A percentile compares a stretch with the other conserved stretches of the same genome.
Evolutionary conservation across 1,140 invertebrate species (phyloP).

Genomic region (Brachionus plicatilis): DNA sequence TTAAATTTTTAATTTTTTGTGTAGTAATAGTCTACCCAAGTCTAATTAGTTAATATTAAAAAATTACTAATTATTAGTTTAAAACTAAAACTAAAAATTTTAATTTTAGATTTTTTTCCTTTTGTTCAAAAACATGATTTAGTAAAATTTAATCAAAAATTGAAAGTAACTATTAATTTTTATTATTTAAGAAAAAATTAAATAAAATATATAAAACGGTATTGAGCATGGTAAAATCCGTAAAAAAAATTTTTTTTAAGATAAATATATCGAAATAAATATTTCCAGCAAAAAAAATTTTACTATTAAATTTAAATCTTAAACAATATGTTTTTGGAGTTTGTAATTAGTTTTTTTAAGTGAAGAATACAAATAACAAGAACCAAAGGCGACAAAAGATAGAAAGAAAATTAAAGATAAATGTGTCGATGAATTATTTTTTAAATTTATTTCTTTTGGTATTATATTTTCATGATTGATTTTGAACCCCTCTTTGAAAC

Average conservation of each 20-base stretch:
- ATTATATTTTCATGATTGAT: background rate
- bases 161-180: background rate
- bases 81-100: background rate
- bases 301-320: background rate
- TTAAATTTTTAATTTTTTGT: too few species aligned
- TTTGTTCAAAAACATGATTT: too few species aligned
- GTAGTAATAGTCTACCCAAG: too few species aligned
- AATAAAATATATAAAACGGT: background rate
- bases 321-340: slow-evolving; percentile 15
- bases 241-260: background rate
- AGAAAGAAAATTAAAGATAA: background rate
- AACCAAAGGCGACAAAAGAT: background rate
- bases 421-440: background rate
- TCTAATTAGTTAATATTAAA: too few species aligned
- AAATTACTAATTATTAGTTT: too few species aligned
- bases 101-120: background rate
- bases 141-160: background rate
- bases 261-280: background rate
- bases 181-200: background rate
- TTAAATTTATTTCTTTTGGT: background rate
- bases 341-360: background rate
- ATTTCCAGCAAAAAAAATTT: background rate
- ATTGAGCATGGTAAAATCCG: background rate
- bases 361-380: background rate
- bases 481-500: background rate